Base-by-base conservation (phyloP, 2,888 invertebrate species). In the Andrena minutula region DNA sequence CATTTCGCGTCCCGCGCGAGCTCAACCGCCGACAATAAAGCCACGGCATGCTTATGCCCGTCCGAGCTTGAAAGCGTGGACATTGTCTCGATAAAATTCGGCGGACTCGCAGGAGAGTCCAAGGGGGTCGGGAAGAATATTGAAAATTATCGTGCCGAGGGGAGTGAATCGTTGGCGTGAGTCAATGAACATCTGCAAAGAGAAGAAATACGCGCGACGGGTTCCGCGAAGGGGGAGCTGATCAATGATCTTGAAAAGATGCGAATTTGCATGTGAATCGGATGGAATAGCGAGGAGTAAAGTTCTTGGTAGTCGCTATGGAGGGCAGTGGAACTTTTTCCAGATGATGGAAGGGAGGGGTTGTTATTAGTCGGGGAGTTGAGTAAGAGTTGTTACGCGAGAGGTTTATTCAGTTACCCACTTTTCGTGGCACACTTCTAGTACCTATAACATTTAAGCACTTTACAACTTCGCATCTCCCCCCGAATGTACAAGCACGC, bases 251-350 rank as follows among this genome's bases (percentile, higher is more conserved):
- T 70, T 28, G 64, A 70, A 64, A 35, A 35, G 69, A 51, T 49
- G 35, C 69, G 8, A 23, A 76, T 79, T 78, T 79, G 69, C 79
- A 79, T 75, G 32, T 64, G 79, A 79, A 75, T 70, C 41, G 69
- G 49, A 58, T 23, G 32, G 32, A 16, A 32, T n/a, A 20, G 26
- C 26, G 30, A 16, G 35, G 63, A 47, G 20, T 7, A 20, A 23
- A 56, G 20, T 47, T 20, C 41, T 41, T 3, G 58, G 32, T n/a
- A 10, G 35, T 63, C 1, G 10, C 2, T 64, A 35, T 64, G 23
- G 47, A 58, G 69, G 79, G 58, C 58, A 79, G 49, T 75, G 63
- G 69, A 10, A 58, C 79, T 26, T 12, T 41, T 32, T 8, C 3
- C 56, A n/a, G 32, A 47, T 56, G 30, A 72, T 10, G 28, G 47